A percentile compares a stretch with the other conserved stretches of the same genome.
phyloP scores from a whole-genome alignment of 2,888 invertebrate species.

The Drosophila tanythrix region DNA sequence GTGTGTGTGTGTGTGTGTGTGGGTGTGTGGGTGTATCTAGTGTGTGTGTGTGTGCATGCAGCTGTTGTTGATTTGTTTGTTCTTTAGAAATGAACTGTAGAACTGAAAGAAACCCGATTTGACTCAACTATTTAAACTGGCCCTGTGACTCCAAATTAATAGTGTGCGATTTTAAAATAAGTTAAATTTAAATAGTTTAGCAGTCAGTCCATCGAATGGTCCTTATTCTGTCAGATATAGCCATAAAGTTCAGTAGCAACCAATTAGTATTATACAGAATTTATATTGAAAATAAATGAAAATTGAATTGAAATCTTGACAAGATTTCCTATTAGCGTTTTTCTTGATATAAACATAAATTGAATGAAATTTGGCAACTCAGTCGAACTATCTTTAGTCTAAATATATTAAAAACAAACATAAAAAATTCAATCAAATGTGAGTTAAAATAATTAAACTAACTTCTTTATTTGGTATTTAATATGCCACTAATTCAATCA shows the following conservation, averaged over 20 bases:
- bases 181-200: neutral
- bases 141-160: conserved; percentile 37
- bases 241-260: neutral
- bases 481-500: neutral
- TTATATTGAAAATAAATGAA: neutral
- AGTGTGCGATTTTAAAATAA: conserved; percentile 12
- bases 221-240: too few relatives aligned
- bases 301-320: too few relatives aligned
- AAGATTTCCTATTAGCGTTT: neutral
- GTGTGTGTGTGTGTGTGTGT: conserved; percentile 10
- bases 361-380: too few relatives aligned
- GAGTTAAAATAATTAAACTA: neutral
- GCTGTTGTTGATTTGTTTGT: conserved; percentile 57
- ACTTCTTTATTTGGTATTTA: neutral
- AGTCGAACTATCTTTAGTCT: too few relatives aligned
- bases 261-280: too few relatives aligned
- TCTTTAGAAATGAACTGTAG: conserved; percentile 72
- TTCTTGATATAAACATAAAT: too few relatives aligned
- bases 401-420: neutral
- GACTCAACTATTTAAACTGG: conserved; percentile 63
- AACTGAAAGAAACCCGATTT: conserved; percentile 44
- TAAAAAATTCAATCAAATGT: too few relatives aligned
- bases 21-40: conserved; percentile 6
- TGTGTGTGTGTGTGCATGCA: conserved; percentile 39
- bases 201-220: neutral